phyloP scores from a whole-genome alignment of 2,113 vertebrate genomes.

The Capreolus pygargus region DNA sequence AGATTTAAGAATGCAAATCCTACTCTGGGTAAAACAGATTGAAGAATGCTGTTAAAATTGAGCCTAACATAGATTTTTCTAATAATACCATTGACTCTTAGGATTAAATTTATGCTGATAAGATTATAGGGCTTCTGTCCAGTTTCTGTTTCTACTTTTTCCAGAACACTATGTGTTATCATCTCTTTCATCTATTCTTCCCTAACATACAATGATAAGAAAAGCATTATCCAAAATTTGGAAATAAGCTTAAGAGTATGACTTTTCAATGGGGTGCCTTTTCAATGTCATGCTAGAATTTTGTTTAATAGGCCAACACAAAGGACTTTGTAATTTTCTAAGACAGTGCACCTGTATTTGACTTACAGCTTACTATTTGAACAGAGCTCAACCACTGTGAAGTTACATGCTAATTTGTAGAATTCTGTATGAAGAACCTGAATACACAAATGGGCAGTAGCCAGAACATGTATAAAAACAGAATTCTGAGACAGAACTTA shows the following conservation, averaged over 20 bases:
- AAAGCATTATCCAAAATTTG: not conserved
- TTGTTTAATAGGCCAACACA: not conserved
- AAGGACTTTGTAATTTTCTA: not conserved
- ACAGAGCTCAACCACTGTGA: not conserved
- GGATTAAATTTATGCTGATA: not conserved
- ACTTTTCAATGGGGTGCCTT: not conserved
- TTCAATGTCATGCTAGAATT: not conserved
- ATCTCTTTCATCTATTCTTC: not conserved
- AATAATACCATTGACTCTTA: not conserved
- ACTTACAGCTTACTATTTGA: not conserved
- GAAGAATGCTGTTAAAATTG: not conserved
- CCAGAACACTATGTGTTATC: not conserved
- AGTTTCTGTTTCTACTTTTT: not conserved
- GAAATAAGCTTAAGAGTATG: not conserved
- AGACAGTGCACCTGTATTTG: not conserved
- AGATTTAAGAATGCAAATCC: constrained; percentile 14
- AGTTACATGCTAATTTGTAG: not conserved
- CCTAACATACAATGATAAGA: not conserved
- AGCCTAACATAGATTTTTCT: not conserved
- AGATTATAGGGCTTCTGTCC: not conserved
- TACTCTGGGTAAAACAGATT: not conserved
- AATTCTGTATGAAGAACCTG: not conserved
- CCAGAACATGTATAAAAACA: constrained; percentile 5
- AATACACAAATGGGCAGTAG: not conserved
- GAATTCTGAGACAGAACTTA: not conserved